phyloP scores from a whole-genome alignment of 2,113 vertebrate species.

The Dicaeum eximium region DNA sequence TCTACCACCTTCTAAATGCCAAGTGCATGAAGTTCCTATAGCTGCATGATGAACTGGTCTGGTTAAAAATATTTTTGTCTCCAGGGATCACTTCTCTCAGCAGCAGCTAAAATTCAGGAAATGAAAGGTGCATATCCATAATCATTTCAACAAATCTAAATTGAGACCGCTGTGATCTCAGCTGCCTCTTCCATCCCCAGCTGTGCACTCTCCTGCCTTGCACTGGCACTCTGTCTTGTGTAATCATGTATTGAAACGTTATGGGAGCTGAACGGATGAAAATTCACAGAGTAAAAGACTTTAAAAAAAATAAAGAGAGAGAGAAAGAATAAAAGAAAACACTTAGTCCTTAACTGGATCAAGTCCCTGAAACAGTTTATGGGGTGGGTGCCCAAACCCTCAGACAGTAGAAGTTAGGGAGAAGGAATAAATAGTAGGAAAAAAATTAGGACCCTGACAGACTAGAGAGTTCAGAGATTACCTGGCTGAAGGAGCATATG shows the following conservation, averaged over 20 bases:
- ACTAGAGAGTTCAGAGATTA: background rate
- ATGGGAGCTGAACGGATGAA: background rate
- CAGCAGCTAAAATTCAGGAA: constrained; percentile 24
- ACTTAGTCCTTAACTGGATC: background rate
- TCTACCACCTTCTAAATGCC: background rate
- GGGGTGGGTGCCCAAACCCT: background rate
- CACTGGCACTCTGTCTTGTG: background rate
- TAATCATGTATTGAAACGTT: background rate
- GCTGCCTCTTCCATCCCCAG: background rate
- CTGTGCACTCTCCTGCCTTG: background rate
- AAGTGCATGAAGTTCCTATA: background rate
- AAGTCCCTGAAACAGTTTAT: background rate
- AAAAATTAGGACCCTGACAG: background rate
- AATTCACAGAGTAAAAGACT: background rate
- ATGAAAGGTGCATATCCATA: constrained; percentile 19
- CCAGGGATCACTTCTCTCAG: background rate
- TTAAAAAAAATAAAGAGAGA: rapidly evolving
- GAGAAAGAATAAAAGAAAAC: background rate
- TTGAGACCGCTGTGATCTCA: constrained; percentile 25
- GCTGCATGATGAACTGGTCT: background rate
- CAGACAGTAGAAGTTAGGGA: background rate
- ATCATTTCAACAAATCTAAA: constrained; percentile 35
- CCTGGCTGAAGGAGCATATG: background rate
- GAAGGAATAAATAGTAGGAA: background rate
- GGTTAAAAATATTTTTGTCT: background rate